Percentiles rank a stretch among this genome's conserved stretches.
These are phyloP conservation scores for Drosophila hamatofila DNA, from an alignment of 2,888 invertebrate genomes.

Conservation along the genomic window DNA sequence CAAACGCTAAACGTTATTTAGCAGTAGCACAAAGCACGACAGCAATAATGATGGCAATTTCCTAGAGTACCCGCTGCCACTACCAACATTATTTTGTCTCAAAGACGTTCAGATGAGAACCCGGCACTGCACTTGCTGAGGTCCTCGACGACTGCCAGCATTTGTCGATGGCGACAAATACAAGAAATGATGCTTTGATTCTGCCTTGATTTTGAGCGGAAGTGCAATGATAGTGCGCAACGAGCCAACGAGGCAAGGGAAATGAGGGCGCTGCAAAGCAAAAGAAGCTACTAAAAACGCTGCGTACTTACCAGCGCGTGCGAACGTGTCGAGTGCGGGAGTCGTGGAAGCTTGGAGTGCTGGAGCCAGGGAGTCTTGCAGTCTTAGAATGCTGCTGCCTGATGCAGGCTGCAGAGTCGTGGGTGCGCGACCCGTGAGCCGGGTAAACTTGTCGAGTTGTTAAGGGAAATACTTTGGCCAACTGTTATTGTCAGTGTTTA, in stretches of 20 bases:
- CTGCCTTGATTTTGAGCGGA: slow-evolving; percentile 72
- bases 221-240: slow-evolving; percentile 75
- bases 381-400: neutral
- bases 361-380: neutral
- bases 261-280: slow-evolving; percentile 11
- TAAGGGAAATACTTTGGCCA: slow-evolving; percentile 68
- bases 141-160: slow-evolving; percentile 37
- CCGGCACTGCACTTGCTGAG: slow-evolving; percentile 37
- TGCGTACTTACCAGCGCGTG: slow-evolving; percentile 64
- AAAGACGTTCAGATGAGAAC: slow-evolving; percentile 28
- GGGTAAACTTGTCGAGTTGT: slow-evolving; percentile 62
- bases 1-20: slow-evolving; percentile 80
- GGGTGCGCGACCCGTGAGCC: slow-evolving; percentile 1
- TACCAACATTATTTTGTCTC: slow-evolving; percentile 28
- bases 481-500: slow-evolving; percentile 81
- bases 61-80: slow-evolving; percentile 76
- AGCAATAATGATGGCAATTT: slow-evolving; percentile 83
- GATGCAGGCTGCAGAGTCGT: neutral
- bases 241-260: slow-evolving; percentile 13
- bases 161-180: slow-evolving; percentile 68
- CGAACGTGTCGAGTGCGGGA: slow-evolving; percentile 74
- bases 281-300: slow-evolving; percentile 35
- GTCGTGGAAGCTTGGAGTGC: slow-evolving; percentile 6
- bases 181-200: slow-evolving; percentile 78
- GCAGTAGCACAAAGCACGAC: slow-evolving; percentile 74